Evolutionary conservation across 2,888 invertebrate genomes (phyloP).

Genomic region (Proisotoma minuta): DNA sequence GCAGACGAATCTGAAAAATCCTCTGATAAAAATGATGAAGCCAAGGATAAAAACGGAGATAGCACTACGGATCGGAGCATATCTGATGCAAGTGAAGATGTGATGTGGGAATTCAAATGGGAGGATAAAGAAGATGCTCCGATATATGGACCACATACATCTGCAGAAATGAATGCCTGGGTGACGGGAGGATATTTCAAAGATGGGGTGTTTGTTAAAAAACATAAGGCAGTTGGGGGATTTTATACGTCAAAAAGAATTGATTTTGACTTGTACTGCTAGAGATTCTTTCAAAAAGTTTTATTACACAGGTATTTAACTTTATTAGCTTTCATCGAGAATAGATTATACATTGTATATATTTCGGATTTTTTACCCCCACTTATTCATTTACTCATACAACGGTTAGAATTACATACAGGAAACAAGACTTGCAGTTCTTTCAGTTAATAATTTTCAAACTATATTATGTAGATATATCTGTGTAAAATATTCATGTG

Average conservation of each 20-base stretch:
- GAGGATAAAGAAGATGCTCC: slow-evolving; percentile 67
- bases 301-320: too few relatives aligned
- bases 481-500: too few relatives aligned
- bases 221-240: slow-evolving; percentile 64
- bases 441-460: too few relatives aligned
- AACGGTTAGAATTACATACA: too few relatives aligned
- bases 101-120: slow-evolving; percentile 91
- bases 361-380: too few relatives aligned
- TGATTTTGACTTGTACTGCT: slow-evolving; percentile 80
- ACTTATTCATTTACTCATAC: too few relatives aligned
- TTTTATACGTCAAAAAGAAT: slow-evolving; percentile 85
- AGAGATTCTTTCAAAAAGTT: background rate
- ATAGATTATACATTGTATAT: too few relatives aligned
- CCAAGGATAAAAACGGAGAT: background rate
- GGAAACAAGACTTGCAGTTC: too few relatives aligned
- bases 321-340: too few relatives aligned
- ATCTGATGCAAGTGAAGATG: slow-evolving; percentile 49
- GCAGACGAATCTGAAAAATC: slow-evolving; percentile 15
- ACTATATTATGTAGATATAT: too few relatives aligned
- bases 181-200: slow-evolving; percentile 78
- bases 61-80: slow-evolving; percentile 2
- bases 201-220: slow-evolving; percentile 72
- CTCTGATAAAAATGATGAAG: background rate
- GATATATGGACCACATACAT: slow-evolving; percentile 77
- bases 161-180: slow-evolving; percentile 87